Base-by-base conservation (phyloP, 1,140 invertebrate species). In the Papilio polytes region DNA sequence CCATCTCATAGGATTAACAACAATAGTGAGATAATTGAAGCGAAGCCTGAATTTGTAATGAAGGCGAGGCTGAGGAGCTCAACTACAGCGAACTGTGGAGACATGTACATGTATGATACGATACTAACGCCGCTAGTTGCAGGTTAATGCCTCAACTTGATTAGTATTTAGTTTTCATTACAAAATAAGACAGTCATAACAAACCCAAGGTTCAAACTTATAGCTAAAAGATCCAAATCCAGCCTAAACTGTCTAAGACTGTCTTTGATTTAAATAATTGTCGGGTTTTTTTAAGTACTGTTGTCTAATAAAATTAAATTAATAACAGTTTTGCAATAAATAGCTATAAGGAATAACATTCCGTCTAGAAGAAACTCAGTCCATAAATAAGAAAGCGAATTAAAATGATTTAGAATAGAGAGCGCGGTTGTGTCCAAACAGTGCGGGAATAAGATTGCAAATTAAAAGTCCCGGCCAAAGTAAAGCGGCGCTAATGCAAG, bases 401-500 rank as follows among this genome's bases (percentile, higher is more conserved):
- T 63, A 26, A 63, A 63, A 13, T 26, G 10, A 8, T 22, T 12
- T 59, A 3, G n/a, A 6, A 59, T 12, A 12, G 12, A 4, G 59
- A 63, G 20, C 20, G 20, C 20, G 22, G 63, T 36, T 36, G 59
- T 80, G 44, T 82, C 78, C 78, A 74, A 78, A 83, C 46, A 81
- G 51, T 44, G 72, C 56, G n/a, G 74, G 70, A 80, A 80, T 81
- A 78, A 83, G 79, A 81, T 78, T 70, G 31, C 59, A 36, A 77
- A 85, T 84, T 80, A 88, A 86, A 85, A 90, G 59, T 89, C 85
- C 84, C 85, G 80, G 86, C 86, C 81, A 85, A 87, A 88, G 84
- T 89, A 82, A 86, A 87, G 84, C 81, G 22, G 22, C 82, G 85
- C 86, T 92, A 91, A 92, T 90, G 88, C 86, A 90, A 91, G 84